Conservation (phyloP, 2,888 invertebrate species). For the Epirrita christyi region DNA sequence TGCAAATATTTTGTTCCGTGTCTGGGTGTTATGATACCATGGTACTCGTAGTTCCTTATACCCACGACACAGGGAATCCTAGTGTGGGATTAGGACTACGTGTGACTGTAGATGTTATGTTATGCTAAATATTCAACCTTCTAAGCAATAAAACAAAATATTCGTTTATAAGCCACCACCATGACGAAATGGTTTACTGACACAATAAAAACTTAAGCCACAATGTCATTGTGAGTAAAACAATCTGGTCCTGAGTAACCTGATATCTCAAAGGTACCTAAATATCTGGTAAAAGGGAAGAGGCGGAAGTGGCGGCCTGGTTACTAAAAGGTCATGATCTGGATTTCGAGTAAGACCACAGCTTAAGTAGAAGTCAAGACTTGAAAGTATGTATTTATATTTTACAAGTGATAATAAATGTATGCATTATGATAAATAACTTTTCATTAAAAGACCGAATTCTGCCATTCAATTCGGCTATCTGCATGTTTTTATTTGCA, state of each 20-base stretch:
- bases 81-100: no score
- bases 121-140: conserved; percentile 9
- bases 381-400: conserved; percentile 16
- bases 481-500: no score
- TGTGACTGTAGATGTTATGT: no score
- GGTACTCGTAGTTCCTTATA: no score
- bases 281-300: conserved; percentile 38
- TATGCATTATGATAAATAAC: no score
- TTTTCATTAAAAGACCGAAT: no score
- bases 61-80: no score
- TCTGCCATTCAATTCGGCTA: no score
- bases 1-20: no score
- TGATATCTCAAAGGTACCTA: conserved; percentile 33
- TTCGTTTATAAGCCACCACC: conserved; percentile 7
- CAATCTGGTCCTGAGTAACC: conserved; percentile 31
- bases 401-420: conserved; percentile 10
- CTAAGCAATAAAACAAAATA: conserved; percentile 15
- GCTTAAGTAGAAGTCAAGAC: conserved; percentile 7
- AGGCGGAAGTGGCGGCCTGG: conserved; percentile 53
- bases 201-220: conserved; percentile 24
- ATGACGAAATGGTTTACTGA: conserved; percentile 14
- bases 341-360: conserved; percentile 31
- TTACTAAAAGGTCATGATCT: conserved; percentile 61
- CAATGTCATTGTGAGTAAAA: conserved; percentile 21
- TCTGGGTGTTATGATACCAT: no score